These are phyloP conservation scores for Caerostris darwini DNA, from an alignment of 1,140 invertebrate genomes.

Conservation along the genomic window DNA sequence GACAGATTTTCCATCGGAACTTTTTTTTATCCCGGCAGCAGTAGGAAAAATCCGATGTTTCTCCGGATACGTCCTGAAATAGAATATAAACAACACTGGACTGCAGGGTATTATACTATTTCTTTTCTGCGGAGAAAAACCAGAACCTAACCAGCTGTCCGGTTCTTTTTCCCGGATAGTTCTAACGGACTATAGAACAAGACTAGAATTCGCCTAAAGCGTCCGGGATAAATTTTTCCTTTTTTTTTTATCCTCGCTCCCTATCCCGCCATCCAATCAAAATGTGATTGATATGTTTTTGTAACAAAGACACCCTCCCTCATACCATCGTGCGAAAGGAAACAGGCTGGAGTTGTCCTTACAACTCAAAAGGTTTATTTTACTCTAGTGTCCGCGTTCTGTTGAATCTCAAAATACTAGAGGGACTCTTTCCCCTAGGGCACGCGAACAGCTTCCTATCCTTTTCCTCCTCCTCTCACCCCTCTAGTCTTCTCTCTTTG, in stretches of 20 bases:
- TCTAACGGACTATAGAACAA: conserved; percentile 49
- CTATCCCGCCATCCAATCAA: conserved; percentile 62
- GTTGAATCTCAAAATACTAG: conserved; percentile 78
- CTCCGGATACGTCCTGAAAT: conserved; percentile 4
- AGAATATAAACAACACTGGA: conserved; percentile 64
- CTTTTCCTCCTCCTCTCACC: not conserved
- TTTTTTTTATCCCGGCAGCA: not conserved
- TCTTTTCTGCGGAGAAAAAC: conserved; percentile 15
- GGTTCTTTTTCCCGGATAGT: conserved; percentile 14
- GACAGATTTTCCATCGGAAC: not conserved
- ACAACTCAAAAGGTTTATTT: conserved; percentile 73
- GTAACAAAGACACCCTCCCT: conserved; percentile 67
- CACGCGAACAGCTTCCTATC: not conserved
- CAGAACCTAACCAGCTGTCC: conserved; percentile 61
- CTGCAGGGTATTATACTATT: not conserved
- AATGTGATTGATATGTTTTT: conserved; percentile 78
- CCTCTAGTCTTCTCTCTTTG: not conserved
- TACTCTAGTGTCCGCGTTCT: conserved; percentile 67
- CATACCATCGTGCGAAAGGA: conserved; percentile 57
- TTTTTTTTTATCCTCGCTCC: not conserved
- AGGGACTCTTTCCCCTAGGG: not conserved
- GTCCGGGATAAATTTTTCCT: conserved; percentile 38
- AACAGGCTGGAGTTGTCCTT: conserved; percentile 49
- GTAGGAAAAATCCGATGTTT: conserved; percentile 16
- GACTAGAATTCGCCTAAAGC: conserved; percentile 19